A percentile compares a stretch with the other conserved stretches of the same genome.
Evolutionary conservation across 2,797 vertebrate species (phyloP).

Genomic region (Typhlichthys subterraneus): DNA sequence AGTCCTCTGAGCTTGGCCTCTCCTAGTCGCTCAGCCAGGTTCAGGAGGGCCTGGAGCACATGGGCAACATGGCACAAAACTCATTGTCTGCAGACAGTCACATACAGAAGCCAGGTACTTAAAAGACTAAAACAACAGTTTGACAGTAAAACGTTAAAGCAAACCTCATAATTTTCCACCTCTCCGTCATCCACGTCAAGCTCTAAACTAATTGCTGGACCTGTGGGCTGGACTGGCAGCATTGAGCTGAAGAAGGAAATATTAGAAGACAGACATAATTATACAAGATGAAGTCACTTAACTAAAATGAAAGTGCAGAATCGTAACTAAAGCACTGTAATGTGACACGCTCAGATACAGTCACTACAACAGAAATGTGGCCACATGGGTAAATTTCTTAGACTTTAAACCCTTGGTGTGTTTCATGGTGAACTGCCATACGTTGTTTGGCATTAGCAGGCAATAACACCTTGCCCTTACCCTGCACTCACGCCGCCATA

Average conservation of each 20-base stretch:
- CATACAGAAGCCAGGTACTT: neutral
- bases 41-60: constrained; percentile 86
- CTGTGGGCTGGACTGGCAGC: constrained; percentile 96
- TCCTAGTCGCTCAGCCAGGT: constrained; percentile 95
- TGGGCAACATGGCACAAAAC: neutral
- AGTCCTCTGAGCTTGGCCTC: constrained; percentile 96
- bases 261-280: constrained; percentile 1
- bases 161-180: constrained; percentile 98
- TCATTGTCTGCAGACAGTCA: constrained; percentile 1
- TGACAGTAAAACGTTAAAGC: neutral
- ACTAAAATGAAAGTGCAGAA: too few relatives aligned
- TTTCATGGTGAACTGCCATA: too few relatives aligned
- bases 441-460: too few relatives aligned
- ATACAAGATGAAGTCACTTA: too few relatives aligned
- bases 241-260: constrained; percentile 83
- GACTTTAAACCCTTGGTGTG: too few relatives aligned
- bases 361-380: too few relatives aligned
- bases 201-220: constrained; percentile 95
- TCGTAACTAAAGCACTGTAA: too few relatives aligned
- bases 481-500: too few relatives aligned
- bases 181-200: constrained; percentile 98
- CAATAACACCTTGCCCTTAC: too few relatives aligned
- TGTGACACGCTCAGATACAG: too few relatives aligned
- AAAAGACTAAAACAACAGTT: neutral
- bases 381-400: too few relatives aligned